These are phyloP conservation scores for Epistrophe eligans DNA, from an alignment of 2,888 invertebrate genomes.

Conservation along the genomic window DNA sequence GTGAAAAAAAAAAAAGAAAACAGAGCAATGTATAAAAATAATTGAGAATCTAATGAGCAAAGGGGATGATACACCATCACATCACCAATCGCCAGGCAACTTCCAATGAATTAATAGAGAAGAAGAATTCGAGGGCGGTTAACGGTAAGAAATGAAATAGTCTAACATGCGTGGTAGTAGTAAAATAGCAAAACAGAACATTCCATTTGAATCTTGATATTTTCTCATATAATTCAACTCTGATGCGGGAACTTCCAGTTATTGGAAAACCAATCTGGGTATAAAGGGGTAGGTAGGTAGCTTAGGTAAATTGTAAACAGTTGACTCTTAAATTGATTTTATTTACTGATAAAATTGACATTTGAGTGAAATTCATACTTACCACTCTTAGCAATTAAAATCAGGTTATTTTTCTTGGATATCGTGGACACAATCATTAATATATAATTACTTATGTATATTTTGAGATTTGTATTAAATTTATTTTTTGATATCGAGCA, in stretches of 20 bases:
- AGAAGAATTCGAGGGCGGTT: constrained; percentile 70
- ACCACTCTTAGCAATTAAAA: constrained; percentile 39
- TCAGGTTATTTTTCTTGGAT: constrained; percentile 40
- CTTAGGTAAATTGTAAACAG: background rate
- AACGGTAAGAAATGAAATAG: constrained; percentile 41
- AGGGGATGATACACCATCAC: constrained; percentile 70
- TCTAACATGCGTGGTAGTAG: constrained; percentile 62
- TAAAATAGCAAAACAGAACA: constrained; percentile 4
- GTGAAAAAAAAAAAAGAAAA: constrained; percentile 30
- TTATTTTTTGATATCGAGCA: constrained; percentile 31
- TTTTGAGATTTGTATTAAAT: constrained; percentile 38
- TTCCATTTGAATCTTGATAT: constrained; percentile 57
- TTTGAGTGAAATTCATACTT: constrained; percentile 28
- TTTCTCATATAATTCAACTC: constrained; percentile 37
- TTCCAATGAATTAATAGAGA: constrained; percentile 68
- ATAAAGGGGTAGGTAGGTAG: background rate
- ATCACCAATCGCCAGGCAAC: constrained; percentile 66
- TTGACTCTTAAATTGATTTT: constrained; percentile 5
- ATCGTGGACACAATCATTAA: constrained; percentile 45
- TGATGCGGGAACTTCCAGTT: constrained; percentile 44
- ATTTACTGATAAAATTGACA: constrained; percentile 44
- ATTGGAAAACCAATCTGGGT: constrained; percentile 30
- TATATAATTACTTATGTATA: constrained; percentile 42
- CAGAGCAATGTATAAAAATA: constrained; percentile 51
- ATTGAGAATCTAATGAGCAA: constrained; percentile 66